Base-by-base conservation (phyloP, 2,113 vertebrate species). In the Mesoclemmys tuberculata region DNA sequence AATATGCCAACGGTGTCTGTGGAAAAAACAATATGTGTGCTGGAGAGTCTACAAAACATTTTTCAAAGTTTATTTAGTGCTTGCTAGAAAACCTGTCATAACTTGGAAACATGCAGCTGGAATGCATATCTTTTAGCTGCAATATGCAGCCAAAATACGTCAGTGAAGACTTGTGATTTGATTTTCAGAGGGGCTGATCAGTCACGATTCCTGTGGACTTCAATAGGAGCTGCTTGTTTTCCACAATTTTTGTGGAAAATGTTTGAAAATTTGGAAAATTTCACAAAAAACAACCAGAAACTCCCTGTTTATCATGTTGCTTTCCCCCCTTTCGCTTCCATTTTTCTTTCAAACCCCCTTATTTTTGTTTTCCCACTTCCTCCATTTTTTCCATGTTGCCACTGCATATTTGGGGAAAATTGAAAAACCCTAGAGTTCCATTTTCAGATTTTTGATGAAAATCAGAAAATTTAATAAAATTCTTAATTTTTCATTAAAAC, bases 211-310 rank as follows among this genome's bases (percentile, higher is more conserved):
- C 56, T 80, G 68, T 64, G 88, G 10, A 49, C 7, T 88, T 86
- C 27, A 31, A 19, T 35, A 71, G 74, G 46, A 90, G 26, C 78
- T 88, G 55, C 80, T 93, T 35, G 80, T 85, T 38, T 85, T 87
- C 55, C 51, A 80, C 68, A n/a, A 35, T 68, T 38, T 38, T 68
- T 68, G 35, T 68, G 35, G 8, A n/a, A 38, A n/a, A 68, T 38
- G 31, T n/a, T 35, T n/a, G n/a, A n/a, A n/a, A n/a, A n/a, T 68
- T 64, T n/a, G n/a, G 8, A n/a, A n/a, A n/a, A n/a, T n/a, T n/a
- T n/a, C n/a, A n/a, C n/a, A n/a, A n/a, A n/a, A n/a, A n/a, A n/a
- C n/a, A 38, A 22, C 21, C 18, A 71, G n/a, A 21, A 71, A 19
- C n/a, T n/a, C 4, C 18, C 18, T 68, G 7, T 68, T 68, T n/a